A percentile compares a stretch with the other conserved stretches of the same genome.
Evolutionary conservation across 2,797 vertebrate genomes (phyloP).

Genomic region (Hoplostethus atlanticus): DNA sequence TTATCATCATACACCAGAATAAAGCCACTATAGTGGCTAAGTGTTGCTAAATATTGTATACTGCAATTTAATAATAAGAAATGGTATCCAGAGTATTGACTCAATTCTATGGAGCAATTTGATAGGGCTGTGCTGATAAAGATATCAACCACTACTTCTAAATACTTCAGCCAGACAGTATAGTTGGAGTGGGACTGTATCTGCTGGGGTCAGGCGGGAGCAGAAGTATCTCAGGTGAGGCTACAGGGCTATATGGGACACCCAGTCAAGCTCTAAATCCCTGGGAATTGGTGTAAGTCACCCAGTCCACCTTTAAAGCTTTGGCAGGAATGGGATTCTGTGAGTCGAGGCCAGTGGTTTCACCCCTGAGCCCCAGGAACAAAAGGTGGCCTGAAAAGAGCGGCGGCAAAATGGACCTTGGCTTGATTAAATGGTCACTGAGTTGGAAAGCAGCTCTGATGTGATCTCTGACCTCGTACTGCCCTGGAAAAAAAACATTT

Average conservation of each 20-base stretch:
- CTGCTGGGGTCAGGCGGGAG: slow-evolving; percentile 49
- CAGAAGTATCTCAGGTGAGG: slow-evolving; percentile 66
- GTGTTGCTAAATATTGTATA: too few relatives aligned
- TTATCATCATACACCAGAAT: too few relatives aligned
- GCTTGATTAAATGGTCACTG: slow-evolving; percentile 95
- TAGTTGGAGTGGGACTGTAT: slow-evolving; percentile 41
- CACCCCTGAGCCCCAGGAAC: slow-evolving; percentile 87
- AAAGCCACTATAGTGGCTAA: too few relatives aligned
- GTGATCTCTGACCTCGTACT: slow-evolving; percentile 87
- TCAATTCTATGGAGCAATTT: background rate
- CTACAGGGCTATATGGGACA: slow-evolving; percentile 63
- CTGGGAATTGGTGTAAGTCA: slow-evolving; percentile 77
- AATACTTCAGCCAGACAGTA: slow-evolving; percentile 34
- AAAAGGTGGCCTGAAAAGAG: slow-evolving; percentile 85
- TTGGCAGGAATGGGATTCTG: slow-evolving; percentile 77
- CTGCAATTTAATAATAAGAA: too few relatives aligned
- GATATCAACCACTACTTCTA: slow-evolving; percentile 38
- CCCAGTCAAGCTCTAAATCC: slow-evolving; percentile 82
- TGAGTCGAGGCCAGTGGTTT: slow-evolving; percentile 83
- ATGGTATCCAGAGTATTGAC: background rate
- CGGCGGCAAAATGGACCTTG: slow-evolving; percentile 85
- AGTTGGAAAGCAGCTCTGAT: slow-evolving; percentile 93
- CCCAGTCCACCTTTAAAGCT: slow-evolving; percentile 77
- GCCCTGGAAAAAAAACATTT: slow-evolving; percentile 78
- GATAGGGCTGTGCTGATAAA: slow-evolving; percentile 11